These are phyloP conservation scores for Stramonita haemastoma DNA, from an alignment of 2,888 invertebrate species.

Conservation along the genomic window DNA sequence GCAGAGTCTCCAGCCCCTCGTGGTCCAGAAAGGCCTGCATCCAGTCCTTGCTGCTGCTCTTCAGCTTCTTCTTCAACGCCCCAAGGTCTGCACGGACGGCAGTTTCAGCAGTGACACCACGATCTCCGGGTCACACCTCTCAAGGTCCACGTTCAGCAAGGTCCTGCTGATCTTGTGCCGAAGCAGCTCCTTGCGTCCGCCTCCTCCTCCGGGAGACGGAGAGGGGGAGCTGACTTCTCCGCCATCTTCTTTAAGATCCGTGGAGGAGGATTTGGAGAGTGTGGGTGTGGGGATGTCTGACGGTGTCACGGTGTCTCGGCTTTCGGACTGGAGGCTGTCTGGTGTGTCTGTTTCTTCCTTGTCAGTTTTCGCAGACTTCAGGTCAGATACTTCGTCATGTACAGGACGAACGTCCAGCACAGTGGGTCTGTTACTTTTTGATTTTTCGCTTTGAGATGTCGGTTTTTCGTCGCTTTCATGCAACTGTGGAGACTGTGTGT, in stretches of 20 bases:
- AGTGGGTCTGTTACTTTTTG: not conserved
- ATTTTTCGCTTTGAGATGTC: not conserved
- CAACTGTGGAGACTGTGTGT: too few species aligned
- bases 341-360: not conserved
- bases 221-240: not conserved
- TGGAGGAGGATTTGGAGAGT: not conserved
- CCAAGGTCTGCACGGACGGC: slow-evolving; percentile 36
- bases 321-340: slow-evolving; percentile 6
- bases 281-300: slow-evolving; percentile 16
- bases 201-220: slow-evolving; percentile 40
- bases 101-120: slow-evolving; percentile 49
- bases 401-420: too few species aligned
- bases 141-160: slow-evolving; percentile 62
- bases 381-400: too few species aligned
- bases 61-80: slow-evolving; percentile 58
- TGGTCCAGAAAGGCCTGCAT: slow-evolving; percentile 73
- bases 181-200: slow-evolving; percentile 48
- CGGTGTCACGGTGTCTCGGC: not conserved
- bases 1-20: slow-evolving; percentile 66
- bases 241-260: slow-evolving; percentile 10
- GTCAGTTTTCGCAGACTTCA: not conserved
- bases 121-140: slow-evolving; percentile 65
- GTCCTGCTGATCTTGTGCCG: slow-evolving; percentile 58
- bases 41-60: slow-evolving; percentile 66
- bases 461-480: not conserved